Conservation (phyloP, 2,797 vertebrate genomes). For the Malacoraja senta region DNA sequence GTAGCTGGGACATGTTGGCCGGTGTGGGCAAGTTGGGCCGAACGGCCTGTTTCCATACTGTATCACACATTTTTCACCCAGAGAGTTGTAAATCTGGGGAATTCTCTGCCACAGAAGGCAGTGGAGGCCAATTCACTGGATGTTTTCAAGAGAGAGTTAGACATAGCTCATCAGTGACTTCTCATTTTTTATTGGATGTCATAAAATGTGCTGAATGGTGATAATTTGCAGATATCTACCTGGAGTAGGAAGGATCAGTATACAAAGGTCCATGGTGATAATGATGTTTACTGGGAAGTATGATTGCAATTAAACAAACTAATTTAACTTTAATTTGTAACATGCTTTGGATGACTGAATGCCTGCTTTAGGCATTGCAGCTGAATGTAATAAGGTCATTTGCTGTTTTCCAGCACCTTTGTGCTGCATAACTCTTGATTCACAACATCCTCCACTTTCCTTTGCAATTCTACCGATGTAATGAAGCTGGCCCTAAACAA, state of each 20-base stretch:
- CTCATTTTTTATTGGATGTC: no score
- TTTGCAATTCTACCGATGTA: neutral
- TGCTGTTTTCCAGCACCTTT: neutral
- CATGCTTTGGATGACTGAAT: neutral
- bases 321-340: slow-evolving; percentile 4
- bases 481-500: neutral
- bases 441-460: neutral
- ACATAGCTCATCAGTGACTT: no score
- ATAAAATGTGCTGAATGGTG: neutral
- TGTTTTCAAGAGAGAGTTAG: no score
- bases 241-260: neutral
- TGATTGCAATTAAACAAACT: slow-evolving; percentile 8
- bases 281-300: neutral
- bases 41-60: no score
- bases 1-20: no score
- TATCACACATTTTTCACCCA: no score
- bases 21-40: no score
- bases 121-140: no score
- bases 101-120: no score
- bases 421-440: neutral
- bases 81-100: no score
- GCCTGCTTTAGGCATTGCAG: neutral
- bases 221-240: neutral
- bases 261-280: neutral
- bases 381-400: neutral